phyloP scores from a whole-genome alignment of 2,888 invertebrate genomes.

The Ceriagrion tenellum region DNA sequence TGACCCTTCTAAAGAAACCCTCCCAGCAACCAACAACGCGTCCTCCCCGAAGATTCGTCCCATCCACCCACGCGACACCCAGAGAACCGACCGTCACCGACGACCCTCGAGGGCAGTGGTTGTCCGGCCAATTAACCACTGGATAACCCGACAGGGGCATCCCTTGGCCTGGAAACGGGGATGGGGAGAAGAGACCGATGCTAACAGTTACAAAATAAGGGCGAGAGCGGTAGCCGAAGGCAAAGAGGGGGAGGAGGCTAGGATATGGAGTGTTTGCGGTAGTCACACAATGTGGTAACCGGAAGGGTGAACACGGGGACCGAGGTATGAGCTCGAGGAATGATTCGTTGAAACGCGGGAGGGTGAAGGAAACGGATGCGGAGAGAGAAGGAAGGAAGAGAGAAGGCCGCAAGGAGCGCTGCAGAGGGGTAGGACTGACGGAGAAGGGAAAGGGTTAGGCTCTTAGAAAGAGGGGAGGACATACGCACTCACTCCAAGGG shows the following conservation, averaged over 20 bases:
- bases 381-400: neutral
- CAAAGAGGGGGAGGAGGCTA: neutral
- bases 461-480: neutral
- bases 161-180: neutral
- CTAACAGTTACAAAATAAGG: neutral
- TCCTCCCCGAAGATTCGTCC: neutral
- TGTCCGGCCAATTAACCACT: constrained; percentile 35
- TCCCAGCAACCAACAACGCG: neutral
- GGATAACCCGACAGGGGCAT: constrained; percentile 30
- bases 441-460: neutral
- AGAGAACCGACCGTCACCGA: neutral
- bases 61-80: neutral
- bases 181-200: neutral
- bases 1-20: neutral
- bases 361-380: neutral
- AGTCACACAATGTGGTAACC: neutral
- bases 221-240: neutral
- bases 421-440: constrained; percentile 44
- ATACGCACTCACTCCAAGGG: constrained; percentile 2
- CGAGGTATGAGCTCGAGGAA: neutral
- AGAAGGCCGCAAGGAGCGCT: constrained; percentile 5
- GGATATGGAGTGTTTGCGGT: neutral
- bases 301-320: neutral
- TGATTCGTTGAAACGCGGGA: constrained; percentile 22
- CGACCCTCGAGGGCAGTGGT: neutral